These are phyloP conservation scores for Bombylius discolor DNA, from an alignment of 2,888 invertebrate species.

Conservation along the genomic window DNA sequence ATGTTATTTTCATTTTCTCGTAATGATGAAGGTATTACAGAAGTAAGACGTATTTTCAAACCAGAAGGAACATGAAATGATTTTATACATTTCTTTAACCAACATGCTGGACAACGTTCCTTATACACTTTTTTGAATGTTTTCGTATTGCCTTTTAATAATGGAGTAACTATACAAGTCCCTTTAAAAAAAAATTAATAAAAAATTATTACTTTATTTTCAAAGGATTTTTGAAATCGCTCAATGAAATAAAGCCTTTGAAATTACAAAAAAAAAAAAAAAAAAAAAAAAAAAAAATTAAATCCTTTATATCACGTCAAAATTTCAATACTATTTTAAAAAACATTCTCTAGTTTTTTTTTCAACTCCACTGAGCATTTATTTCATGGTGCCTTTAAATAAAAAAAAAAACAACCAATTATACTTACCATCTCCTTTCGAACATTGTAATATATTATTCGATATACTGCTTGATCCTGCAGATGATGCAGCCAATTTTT, in stretches of 20 bases:
- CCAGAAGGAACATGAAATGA: slow-evolving; percentile 63
- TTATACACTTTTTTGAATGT: slow-evolving; percentile 49
- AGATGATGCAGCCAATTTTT: slow-evolving; percentile 33
- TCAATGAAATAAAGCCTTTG: too few relatives aligned
- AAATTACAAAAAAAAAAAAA: too few relatives aligned
- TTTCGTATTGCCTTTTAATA: slow-evolving; percentile 49
- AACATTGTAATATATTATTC: slow-evolving; percentile 45
- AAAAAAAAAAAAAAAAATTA: too few relatives aligned
- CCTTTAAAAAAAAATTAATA: slow-evolving; percentile 34
- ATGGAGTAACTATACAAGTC: slow-evolving; percentile 52
- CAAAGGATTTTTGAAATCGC: too few relatives aligned
- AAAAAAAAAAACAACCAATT: neutral
- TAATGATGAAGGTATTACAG: slow-evolving; percentile 57
- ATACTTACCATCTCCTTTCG: slow-evolving; percentile 26
- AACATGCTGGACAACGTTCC: slow-evolving; percentile 71
- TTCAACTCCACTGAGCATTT: too few relatives aligned
- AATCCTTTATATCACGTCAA: too few relatives aligned
- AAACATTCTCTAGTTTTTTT: neutral
- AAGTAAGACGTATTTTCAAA: slow-evolving; percentile 51
- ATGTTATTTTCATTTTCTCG: slow-evolving; percentile 17
- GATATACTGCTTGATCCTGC: slow-evolving; percentile 32
- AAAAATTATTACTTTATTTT: too few relatives aligned
- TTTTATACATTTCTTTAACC: slow-evolving; percentile 72
- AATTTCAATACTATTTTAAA: neutral
- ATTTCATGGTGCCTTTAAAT: neutral